Evolutionary conservation across 1,140 invertebrate species (phyloP), one percentile per base, ranked within the genome.

Genomic region (Drosophila fuyamai): DNA sequence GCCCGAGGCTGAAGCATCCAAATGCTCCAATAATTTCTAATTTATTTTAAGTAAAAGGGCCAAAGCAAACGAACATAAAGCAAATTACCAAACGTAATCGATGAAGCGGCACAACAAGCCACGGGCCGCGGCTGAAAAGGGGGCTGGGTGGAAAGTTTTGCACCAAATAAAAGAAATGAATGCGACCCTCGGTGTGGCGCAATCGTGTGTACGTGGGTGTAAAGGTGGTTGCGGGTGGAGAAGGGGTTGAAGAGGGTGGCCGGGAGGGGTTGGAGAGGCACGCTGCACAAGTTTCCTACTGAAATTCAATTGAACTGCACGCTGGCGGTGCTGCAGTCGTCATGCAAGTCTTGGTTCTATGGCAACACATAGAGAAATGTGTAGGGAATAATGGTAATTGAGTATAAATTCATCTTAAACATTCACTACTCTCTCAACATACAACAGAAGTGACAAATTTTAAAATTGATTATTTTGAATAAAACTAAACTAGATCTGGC

Each of bases 11-110:
- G 38, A 35, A 66, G 51, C 54, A 59, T 36, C 76, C 70, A 83
- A 74, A 83, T 70, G 74, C 84, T 89, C 59, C 77, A 90, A 90
- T 84, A 84, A 89, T 85, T 90, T 90, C 85, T 84, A 89, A 89
- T 89, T 89, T 88, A 90, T 81, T 72, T 78, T 82, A 70, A 78
- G 70, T 82, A 67, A 72, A 74, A 84, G 73, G 66, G 68, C 57
- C 65, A 79, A 83, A 79, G 66, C 61, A 83, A 79, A 83, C 59
- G 80, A 62, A 83, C 80, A 83, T 83, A 79, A 83, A 83, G 59
- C 71, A 89, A 89, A 86, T 81, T 86, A 80, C 78, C 56, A 81
- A 76, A 59, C 54, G 71, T 67, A 85, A 79, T 85, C 82, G 78
- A 81, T 79, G 77, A 44, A 82, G 79, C 76, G 76, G 74, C 74